A percentile compares a stretch with the other conserved stretches of the same genome.
Conservation (phyloP, 2,113 vertebrate species). For the Sigmodon hispidus region DNA sequence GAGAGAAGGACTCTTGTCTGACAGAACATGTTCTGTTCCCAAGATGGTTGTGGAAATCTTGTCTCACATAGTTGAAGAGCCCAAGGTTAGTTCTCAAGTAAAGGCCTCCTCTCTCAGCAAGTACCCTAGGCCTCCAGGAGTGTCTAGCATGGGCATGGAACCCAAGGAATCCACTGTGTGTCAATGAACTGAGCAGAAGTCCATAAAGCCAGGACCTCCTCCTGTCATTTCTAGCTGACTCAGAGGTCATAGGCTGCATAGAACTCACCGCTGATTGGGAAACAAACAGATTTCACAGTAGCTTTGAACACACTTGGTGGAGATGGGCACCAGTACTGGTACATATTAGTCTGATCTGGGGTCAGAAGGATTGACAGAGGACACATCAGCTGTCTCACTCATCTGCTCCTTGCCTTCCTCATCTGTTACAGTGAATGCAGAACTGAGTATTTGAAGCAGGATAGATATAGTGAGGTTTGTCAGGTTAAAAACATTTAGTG, state of each 20-base stretch:
- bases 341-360: neutral
- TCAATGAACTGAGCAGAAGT: fast-evolving
- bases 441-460: neutral
- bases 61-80: neutral
- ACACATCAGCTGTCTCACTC: neutral
- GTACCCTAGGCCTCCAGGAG: neutral
- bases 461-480: too few species aligned
- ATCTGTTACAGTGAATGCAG: neutral
- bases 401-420: neutral
- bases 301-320: neutral
- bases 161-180: too few species aligned
- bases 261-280: neutral
- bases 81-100: neutral
- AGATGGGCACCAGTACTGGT: neutral
- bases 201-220: neutral
- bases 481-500: neutral
- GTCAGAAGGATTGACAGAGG: neutral
- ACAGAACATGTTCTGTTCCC: neutral
- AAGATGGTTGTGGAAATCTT: neutral
- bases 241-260: neutral
- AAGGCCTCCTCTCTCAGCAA: neutral
- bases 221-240: neutral
- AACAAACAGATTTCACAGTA: neutral
- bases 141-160: neutral
- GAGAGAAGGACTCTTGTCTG: neutral